These are phyloP conservation scores for Battus philenor DNA, from an alignment of 1,140 invertebrate species.

Conservation along the genomic window DNA sequence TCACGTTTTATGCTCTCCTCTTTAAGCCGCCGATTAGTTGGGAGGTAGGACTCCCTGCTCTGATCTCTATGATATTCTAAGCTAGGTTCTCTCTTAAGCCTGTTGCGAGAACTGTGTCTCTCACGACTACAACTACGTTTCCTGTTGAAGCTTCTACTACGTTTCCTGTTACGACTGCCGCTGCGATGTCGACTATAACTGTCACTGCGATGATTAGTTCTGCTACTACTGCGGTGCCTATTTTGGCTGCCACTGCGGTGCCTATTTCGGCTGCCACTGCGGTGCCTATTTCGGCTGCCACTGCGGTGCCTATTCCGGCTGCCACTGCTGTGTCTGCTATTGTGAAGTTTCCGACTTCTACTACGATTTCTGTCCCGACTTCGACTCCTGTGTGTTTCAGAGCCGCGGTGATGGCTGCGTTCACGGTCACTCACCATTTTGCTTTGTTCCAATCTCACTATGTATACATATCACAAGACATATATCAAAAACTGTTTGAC, in stretches of 20 bases:
- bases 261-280: slow-evolving; percentile 21
- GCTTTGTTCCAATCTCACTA: neutral
- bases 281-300: slow-evolving; percentile 26
- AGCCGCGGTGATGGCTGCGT: neutral
- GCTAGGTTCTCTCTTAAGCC: slow-evolving; percentile 19
- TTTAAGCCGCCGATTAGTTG: slow-evolving; percentile 20
- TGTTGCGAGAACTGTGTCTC: slow-evolving; percentile 24
- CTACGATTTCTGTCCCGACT: neutral
- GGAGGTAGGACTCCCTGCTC: neutral
- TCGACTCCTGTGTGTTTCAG: neutral
- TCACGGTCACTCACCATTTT: slow-evolving; percentile 4
- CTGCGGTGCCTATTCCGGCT: slow-evolving; percentile 2
- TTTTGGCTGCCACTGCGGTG: slow-evolving; percentile 19
- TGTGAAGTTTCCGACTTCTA: neutral
- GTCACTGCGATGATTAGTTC: slow-evolving; percentile 19
- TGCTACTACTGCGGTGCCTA: slow-evolving; percentile 19
- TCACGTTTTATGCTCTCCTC: slow-evolving; percentile 12
- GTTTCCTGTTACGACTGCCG: neutral
- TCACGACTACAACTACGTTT: slow-evolving; percentile 22
- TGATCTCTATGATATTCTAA: slow-evolving; percentile 21
- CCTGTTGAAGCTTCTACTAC: neutral
- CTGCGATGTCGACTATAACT: slow-evolving; percentile 2
- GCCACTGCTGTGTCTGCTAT: neutral
- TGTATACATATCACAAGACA: neutral
- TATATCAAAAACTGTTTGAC: neutral